Evolutionary conservation across 2,113 vertebrate genomes (phyloP).

Genomic region (Hippopotamus amphibius): DNA sequence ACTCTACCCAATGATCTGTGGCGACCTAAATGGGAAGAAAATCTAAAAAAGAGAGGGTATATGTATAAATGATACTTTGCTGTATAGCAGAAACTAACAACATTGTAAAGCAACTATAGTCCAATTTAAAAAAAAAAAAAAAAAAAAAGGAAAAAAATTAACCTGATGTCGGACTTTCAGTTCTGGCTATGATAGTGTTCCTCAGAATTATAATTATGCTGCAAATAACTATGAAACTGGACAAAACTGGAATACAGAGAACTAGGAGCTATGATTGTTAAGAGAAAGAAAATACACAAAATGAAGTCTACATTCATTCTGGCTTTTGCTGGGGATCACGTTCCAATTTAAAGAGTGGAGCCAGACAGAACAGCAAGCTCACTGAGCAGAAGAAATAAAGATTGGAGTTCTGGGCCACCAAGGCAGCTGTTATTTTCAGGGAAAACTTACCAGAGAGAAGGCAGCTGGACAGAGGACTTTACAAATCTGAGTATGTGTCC

Average conservation of each 20-base stretch:
- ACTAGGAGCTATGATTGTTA: neutral
- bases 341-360: neutral
- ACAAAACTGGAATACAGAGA: neutral
- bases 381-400: neutral
- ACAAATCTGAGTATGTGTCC: neutral
- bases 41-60: too few relatives aligned
- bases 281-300: neutral
- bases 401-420: neutral
- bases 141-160: slow-evolving; percentile 2
- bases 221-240: neutral
- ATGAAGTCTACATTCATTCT: neutral
- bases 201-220: neutral
- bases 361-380: neutral
- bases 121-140: too few relatives aligned
- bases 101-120: too few relatives aligned
- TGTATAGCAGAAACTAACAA: too few relatives aligned
- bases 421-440: neutral
- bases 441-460: neutral
- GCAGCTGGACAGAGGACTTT: neutral
- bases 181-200: neutral
- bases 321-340: neutral
- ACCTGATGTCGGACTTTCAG: neutral
- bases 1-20: too few relatives aligned
- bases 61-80: too few relatives aligned
- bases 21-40: too few relatives aligned